Conservation (phyloP, 2,113 vertebrate genomes). For the Delphinus delphis region DNA sequence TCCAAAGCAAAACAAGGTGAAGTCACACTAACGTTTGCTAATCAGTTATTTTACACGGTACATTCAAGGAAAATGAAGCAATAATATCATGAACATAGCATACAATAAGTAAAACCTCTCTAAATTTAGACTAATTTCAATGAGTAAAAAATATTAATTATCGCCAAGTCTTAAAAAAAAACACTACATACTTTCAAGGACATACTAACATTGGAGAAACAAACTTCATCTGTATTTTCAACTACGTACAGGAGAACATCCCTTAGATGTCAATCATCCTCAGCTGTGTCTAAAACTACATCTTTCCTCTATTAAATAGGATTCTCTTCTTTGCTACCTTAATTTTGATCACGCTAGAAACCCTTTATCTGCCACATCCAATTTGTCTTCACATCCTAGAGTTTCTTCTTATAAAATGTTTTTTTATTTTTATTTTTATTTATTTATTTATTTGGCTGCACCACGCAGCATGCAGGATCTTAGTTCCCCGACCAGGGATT, state of each 20-base stretch:
- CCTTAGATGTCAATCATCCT: not conserved
- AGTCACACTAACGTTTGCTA: not conserved
- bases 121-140: slow-evolving; percentile 42
- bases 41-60: not conserved
- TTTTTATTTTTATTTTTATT: not conserved
- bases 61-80: slow-evolving; percentile 31
- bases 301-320: not conserved
- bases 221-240: slow-evolving; percentile 32
- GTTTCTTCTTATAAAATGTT: not conserved
- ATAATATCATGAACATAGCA: not conserved
- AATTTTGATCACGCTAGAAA: slow-evolving; percentile 33
- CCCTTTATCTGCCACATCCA: not conserved
- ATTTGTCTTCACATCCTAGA: not conserved
- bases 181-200: not conserved
- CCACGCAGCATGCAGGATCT: not conserved
- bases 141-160: slow-evolving; percentile 26
- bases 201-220: not conserved
- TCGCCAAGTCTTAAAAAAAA: not conserved
- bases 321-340: slow-evolving; percentile 20
- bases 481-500: not conserved
- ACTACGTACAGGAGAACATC: not conserved
- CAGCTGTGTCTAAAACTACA: slow-evolving; percentile 32
- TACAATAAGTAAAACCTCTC: not conserved
- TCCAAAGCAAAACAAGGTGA: slow-evolving; percentile 1
- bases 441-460: not conserved